Conservation (phyloP, 2,888 invertebrate species). For the Dicyrtomina minuta region DNA sequence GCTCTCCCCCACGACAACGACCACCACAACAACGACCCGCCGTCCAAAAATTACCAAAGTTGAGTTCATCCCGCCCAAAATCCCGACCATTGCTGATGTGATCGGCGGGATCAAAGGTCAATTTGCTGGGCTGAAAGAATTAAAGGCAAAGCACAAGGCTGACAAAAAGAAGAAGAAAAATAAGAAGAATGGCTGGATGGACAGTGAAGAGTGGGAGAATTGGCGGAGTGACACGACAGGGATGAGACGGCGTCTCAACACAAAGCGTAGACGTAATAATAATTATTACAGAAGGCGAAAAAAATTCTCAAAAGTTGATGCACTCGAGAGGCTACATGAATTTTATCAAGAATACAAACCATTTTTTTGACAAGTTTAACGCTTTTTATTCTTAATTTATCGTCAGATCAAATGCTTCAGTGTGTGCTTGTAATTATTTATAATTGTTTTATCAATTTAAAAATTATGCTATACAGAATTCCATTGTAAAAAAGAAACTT, state of each 20-base stretch:
- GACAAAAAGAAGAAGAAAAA: background rate
- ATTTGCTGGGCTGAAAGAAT: background rate
- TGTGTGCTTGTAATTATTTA: no score
- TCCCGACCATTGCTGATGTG: slow-evolving; percentile 7
- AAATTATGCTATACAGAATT: no score
- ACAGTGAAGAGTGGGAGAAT: background rate
- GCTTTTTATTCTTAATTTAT: no score
- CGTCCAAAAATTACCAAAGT: slow-evolving; percentile 27
- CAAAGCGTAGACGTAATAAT: background rate
- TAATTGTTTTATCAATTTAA: no score
- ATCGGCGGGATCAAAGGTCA: background rate
- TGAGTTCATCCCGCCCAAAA: slow-evolving; percentile 14
- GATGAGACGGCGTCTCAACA: no score
- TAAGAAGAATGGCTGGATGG: background rate
- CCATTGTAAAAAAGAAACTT: no score
- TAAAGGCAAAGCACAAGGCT: slow-evolving; percentile 1
- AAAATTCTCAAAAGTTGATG: background rate
- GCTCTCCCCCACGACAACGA: background rate
- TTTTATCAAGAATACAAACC: background rate
- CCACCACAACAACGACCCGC: slow-evolving; percentile 16
- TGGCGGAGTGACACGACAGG: background rate
- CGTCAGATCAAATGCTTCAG: no score
- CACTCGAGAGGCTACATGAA: background rate
- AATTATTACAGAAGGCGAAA: background rate
- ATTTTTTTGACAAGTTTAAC: background rate